Base-by-base conservation (phyloP, 2,888 invertebrate genomes). In the Amphipoea oculea region DNA sequence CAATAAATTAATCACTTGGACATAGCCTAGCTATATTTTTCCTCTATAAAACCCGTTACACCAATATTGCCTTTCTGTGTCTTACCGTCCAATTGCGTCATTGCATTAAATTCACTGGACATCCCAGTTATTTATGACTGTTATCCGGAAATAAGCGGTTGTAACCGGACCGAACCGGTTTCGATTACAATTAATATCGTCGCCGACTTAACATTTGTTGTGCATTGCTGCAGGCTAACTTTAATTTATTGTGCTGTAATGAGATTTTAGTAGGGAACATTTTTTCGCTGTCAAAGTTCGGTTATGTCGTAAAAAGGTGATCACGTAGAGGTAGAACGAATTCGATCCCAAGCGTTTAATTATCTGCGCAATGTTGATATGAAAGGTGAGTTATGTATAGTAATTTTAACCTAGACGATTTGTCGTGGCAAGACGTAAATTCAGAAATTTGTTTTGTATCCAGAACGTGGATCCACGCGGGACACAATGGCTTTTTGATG, bases 161-260 rank as follows among this genome's bases (percentile, higher is more conserved):
- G 73, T 83, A 80, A 78, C 82, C 82, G 85, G 88, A 84, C 67
- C 75, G 54, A 80, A 86, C 89, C 88, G 90, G 91, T 90, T 86
- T 90, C 89, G 83, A 90, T 92, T 92, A 91, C 92, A 90, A 92
- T 91, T 92, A 92, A 92, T 91, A 92, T 88, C 83, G 85, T 86
- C 89, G 86, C 88, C 86, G 82, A 90, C 87, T 90, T 85, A 81
- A 86, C 81, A 88, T 88, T 89, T 82, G 85, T 88, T 86, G 89
- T 89, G 88, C 86, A 79, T 86, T 87, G 82, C 87, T 83, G 81
- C 72, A 66, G 86, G 86, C 88, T 67, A 69, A 68, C 69, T 82
- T 69, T 90, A 92, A 93, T 93, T 93, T 93, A 93, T 92, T 81
- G 89, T 78, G 57, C 77, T 60, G 90, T 91, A 93, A 92, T 92